Evolutionary conservation across 2,113 vertebrate genomes (phyloP).

Genomic region (Prolemur simus): DNA sequence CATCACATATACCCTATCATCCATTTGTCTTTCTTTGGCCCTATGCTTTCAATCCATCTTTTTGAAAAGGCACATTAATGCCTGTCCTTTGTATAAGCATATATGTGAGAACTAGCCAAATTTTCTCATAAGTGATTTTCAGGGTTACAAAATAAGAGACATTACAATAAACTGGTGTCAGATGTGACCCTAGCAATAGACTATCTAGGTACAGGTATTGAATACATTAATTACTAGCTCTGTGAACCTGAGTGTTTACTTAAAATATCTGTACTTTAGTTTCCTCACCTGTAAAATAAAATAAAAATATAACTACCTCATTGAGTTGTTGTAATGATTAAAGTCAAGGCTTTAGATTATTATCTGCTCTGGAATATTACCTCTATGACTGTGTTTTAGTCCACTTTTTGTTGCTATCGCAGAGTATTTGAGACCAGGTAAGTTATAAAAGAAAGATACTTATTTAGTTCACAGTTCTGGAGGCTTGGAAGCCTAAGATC

Average conservation of each 20-base stretch:
- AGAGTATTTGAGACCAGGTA: not conserved
- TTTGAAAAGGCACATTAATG: not conserved
- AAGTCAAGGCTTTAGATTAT: not conserved
- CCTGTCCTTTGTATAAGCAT: not conserved
- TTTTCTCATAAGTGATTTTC: not conserved
- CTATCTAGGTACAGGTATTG: not conserved
- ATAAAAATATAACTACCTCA: not conserved
- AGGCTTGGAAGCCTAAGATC: not conserved
- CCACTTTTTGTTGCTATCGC: not conserved
- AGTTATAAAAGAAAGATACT: not conserved
- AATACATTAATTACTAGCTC: not conserved
- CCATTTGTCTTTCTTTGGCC: not conserved
- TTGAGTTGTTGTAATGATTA: not conserved
- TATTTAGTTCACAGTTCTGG: not conserved
- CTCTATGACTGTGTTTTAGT: not conserved
- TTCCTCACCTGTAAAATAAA: not conserved
- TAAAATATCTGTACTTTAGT: not conserved
- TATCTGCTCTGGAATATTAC: not conserved
- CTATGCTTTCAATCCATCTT: not conserved
- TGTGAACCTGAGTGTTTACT: not conserved
- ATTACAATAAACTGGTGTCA: not conserved
- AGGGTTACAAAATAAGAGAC: not conserved
- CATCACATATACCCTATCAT: not conserved
- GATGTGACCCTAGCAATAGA: not conserved
- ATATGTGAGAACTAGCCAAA: not conserved